A percentile compares a stretch with the other conserved stretches of the same genome.
phyloP scores from a whole-genome alignment of 2,113 vertebrate genomes.

The Rhipidura dahli region DNA sequence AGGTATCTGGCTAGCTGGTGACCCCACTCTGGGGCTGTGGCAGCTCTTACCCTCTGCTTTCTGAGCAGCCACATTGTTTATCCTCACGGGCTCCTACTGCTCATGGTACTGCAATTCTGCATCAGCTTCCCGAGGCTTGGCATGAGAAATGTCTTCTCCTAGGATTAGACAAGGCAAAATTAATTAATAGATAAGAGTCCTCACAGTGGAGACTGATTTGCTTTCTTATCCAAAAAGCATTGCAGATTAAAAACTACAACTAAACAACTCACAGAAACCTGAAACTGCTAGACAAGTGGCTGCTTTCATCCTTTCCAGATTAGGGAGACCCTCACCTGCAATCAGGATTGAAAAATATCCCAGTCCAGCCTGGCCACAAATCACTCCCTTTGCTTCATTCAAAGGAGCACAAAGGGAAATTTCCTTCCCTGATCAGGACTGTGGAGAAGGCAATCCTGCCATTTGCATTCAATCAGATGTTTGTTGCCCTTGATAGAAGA shows the following conservation, averaged over 20 bases:
- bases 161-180: not conserved
- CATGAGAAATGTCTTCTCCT: not conserved
- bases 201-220: not conserved
- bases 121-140: not conserved
- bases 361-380: not conserved
- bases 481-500: not conserved
- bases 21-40: not conserved
- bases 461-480: constrained; percentile 7
- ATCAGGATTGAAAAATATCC: not conserved
- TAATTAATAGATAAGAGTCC: constrained; percentile 51
- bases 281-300: not conserved
- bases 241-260: not conserved
- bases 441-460: not conserved
- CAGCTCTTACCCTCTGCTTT: not conserved
- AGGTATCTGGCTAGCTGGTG: not conserved
- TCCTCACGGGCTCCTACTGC: rapidly evolving
- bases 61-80: rapidly evolving
- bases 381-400: not conserved
- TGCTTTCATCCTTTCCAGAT: not conserved
- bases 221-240: not conserved
- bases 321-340: not conserved
- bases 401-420: not conserved
- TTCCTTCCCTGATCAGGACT: not conserved
- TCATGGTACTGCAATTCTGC: not conserved
- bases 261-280: not conserved